Evolutionary conservation across 2,888 invertebrate species (phyloP).

Genomic region (Gastracanthus pulcherrimus): DNA sequence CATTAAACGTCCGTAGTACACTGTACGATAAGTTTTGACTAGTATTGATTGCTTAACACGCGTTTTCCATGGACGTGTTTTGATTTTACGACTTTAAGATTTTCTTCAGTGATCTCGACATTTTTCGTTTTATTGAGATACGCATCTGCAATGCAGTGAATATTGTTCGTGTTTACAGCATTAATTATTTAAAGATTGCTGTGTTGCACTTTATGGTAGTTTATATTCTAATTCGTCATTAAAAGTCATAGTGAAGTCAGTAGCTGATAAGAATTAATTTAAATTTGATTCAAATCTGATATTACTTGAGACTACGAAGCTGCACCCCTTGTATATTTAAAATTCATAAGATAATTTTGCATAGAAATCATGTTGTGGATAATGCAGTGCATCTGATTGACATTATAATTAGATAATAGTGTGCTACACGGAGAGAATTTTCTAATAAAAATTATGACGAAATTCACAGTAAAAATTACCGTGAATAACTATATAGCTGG

Average conservation of each 20-base stretch:
- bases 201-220: neutral
- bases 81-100: neutral
- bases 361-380: neutral
- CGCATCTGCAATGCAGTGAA: neutral
- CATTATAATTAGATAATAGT: neutral
- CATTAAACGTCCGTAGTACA: neutral
- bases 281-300: conserved; percentile 12
- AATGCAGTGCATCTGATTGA: neutral
- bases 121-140: neutral
- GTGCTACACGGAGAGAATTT: too few relatives aligned
- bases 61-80: neutral
- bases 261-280: neutral
- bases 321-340: neutral
- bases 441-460: too few relatives aligned
- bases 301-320: neutral
- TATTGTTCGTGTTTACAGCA: neutral
- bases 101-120: neutral
- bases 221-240: conserved; percentile 18
- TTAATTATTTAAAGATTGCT: neutral
- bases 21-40: neutral
- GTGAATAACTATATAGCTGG: too few relatives aligned
- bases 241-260: neutral
- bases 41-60: neutral
- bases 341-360: neutral
- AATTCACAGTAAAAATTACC: too few relatives aligned